A percentile compares a stretch with the other conserved stretches of the same genome.
These are phyloP conservation scores for Chrysochloris asiatica DNA, from an alignment of 2,113 vertebrate species.

Conservation along the genomic window DNA sequence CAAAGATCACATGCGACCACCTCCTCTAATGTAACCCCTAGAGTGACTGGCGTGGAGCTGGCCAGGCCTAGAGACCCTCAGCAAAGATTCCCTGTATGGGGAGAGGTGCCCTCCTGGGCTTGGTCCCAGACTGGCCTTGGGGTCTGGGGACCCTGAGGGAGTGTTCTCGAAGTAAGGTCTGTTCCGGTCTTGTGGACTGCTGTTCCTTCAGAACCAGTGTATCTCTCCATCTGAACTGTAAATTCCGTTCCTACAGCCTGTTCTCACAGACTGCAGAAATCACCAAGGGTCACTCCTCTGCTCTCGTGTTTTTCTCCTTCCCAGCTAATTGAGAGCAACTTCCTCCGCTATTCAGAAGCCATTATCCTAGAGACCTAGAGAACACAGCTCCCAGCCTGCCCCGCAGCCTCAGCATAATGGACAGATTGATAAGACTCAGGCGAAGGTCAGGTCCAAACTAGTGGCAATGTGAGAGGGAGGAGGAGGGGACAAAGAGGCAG, in stretches of 20 bases:
- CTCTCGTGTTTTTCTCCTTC: background rate
- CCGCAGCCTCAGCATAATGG: background rate
- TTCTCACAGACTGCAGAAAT: background rate
- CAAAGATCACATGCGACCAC: background rate
- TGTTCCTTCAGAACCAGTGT: background rate
- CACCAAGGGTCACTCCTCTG: background rate
- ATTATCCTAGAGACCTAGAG: conserved; percentile 21
- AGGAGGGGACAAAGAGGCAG: too few species aligned
- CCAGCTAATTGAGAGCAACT: conserved; percentile 20
- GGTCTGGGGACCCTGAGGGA: background rate
- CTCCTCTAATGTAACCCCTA: background rate
- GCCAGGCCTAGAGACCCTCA: background rate
- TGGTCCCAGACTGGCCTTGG: fast-evolving
- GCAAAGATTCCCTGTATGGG: background rate
- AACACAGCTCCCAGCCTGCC: background rate
- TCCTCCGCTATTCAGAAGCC: background rate
- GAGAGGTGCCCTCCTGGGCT: too few species aligned
- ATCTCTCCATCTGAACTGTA: background rate
- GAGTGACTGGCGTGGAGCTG: background rate
- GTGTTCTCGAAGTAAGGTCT: background rate
- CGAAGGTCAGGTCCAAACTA: background rate
- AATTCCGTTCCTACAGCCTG: background rate
- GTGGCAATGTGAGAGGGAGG: background rate
- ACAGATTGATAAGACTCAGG: background rate
- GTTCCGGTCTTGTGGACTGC: background rate